phyloP scores from a whole-genome alignment of 2,888 invertebrate species.

The Eucriotettix oculatus region DNA sequence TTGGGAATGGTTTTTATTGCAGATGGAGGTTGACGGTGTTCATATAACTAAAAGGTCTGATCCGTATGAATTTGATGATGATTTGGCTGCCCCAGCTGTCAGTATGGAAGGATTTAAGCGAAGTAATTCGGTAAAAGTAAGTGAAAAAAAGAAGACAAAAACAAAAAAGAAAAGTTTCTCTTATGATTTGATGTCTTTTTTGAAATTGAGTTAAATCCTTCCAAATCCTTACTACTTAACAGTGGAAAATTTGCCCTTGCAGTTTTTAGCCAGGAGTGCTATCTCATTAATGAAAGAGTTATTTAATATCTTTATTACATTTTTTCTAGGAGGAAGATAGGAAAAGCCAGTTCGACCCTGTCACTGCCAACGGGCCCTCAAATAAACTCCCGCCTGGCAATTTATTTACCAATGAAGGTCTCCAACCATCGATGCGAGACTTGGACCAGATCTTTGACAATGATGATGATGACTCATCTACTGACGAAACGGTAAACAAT shows the following conservation, averaged over 20 bases:
- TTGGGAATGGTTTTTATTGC: slow-evolving; percentile 6
- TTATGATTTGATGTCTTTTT: background rate
- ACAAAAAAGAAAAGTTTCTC: background rate
- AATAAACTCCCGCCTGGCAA: slow-evolving; percentile 25
- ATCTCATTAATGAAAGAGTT: background rate
- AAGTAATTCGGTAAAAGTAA: slow-evolving; percentile 14
- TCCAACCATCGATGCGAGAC: slow-evolving; percentile 76
- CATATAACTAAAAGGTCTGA: slow-evolving; percentile 24
- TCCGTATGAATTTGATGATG: slow-evolving; percentile 58
- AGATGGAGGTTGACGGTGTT: slow-evolving; percentile 18
- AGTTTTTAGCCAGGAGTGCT: background rate
- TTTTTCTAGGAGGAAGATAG: slow-evolving; percentile 19
- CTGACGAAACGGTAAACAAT: slow-evolving; percentile 63
- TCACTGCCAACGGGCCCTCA: slow-evolving; percentile 10
- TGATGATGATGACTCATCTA: slow-evolving; percentile 77
- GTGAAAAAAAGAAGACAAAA: background rate
- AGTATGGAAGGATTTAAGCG: slow-evolving; percentile 27
- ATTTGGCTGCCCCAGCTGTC: slow-evolving; percentile 27
- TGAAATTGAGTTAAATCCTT: background rate
- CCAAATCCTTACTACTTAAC: background rate
- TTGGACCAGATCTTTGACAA: slow-evolving; percentile 90
- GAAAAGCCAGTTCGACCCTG: slow-evolving; percentile 11
- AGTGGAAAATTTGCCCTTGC: background rate
- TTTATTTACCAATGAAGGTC: slow-evolving; percentile 73
- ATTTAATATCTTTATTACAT: background rate